Percentiles rank a stretch among this genome's conserved stretches.
phyloP scores from a whole-genome alignment of 2,888 invertebrate genomes.

The Mythimna pallens region DNA sequence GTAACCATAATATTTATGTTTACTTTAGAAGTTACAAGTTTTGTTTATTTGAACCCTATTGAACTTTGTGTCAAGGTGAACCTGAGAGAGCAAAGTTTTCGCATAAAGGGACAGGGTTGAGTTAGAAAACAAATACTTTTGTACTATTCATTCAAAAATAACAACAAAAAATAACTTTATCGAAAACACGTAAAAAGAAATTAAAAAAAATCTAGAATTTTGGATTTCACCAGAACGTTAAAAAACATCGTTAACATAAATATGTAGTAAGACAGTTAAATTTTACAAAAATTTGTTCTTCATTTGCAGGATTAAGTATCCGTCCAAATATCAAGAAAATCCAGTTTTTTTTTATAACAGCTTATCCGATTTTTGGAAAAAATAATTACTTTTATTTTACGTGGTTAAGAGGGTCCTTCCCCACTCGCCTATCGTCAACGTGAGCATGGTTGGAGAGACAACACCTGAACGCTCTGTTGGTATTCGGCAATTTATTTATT shows the following conservation, averaged over 20 bases:
- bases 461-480: no score
- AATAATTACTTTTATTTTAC: neutral
- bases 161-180: no score
- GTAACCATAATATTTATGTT: constrained; percentile 19
- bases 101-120: neutral
- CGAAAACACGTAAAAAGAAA: no score
- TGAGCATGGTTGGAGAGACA: no score
- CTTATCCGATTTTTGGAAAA: neutral
- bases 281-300: neutral
- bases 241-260: constrained; percentile 14
- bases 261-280: neutral
- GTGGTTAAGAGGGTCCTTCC: no score
- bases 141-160: neutral
- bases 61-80: constrained; percentile 51
- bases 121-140: neutral
- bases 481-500: no score
- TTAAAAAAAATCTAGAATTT: neutral
- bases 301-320: constrained; percentile 1
- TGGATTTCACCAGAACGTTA: constrained; percentile 19
- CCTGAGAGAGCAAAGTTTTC: neutral
- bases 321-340: constrained; percentile 7
- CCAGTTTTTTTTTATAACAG: neutral
- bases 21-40: constrained; percentile 11
- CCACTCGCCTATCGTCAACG: no score
- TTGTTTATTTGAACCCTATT: constrained; percentile 32